phyloP scores from a whole-genome alignment of 2,113 vertebrate genomes.

The Nettapus auritus region DNA sequence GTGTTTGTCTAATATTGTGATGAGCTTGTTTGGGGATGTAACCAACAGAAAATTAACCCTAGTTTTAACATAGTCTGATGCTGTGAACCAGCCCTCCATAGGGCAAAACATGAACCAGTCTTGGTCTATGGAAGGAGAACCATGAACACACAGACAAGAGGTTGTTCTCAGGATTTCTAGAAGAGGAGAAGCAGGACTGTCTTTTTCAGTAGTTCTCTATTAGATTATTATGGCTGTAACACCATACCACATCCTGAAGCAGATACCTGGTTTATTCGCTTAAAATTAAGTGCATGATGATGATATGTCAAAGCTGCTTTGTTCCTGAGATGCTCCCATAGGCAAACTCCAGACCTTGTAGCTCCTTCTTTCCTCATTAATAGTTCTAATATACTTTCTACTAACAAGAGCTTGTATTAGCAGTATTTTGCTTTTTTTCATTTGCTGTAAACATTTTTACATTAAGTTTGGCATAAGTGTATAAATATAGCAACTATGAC shows the following conservation, averaged over 20 bases:
- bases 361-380: neutral
- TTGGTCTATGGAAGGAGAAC: neutral
- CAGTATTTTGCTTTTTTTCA: neutral
- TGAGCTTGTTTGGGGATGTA: neutral
- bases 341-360: neutral
- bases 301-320: neutral
- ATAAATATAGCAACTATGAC: neutral
- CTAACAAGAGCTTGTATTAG: neutral
- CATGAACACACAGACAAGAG: neutral
- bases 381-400: neutral
- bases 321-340: neutral
- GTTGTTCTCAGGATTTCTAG: neutral
- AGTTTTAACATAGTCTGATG: neutral
- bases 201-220: neutral
- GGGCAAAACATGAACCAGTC: neutral
- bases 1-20: neutral
- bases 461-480: neutral
- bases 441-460: neutral
- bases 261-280: neutral
- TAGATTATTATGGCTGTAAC: neutral
- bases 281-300: neutral
- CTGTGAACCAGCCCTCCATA: neutral
- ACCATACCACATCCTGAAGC: neutral
- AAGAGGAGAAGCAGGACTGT: neutral
- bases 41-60: neutral